A percentile compares a stretch with the other conserved stretches of the same genome.
phyloP scores from a whole-genome alignment of 1,140 invertebrate species.

The Zaprionus davidi region DNA sequence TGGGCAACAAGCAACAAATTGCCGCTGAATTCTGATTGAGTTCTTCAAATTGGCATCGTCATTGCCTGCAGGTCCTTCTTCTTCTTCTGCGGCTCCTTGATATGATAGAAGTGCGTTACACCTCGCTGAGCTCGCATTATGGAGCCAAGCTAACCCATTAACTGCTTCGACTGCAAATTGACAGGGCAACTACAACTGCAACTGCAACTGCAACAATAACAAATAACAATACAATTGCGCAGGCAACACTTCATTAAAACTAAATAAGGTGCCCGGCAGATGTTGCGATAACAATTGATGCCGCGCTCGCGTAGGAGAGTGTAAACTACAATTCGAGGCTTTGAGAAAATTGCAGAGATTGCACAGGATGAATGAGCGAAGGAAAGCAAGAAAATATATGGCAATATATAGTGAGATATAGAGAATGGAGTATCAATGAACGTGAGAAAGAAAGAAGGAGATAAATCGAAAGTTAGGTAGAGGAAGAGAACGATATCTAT shows the following conservation, averaged over 20 bases:
- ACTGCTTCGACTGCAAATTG: constrained; percentile 59
- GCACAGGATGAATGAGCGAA: not conserved
- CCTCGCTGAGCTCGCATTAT: constrained; percentile 49
- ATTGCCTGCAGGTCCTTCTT: constrained; percentile 42
- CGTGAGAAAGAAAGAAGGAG: no score
- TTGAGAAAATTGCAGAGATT: constrained; percentile 13
- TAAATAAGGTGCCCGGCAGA: constrained; percentile 69
- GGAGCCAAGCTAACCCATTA: constrained; percentile 52
- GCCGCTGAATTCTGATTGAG: constrained; percentile 64
- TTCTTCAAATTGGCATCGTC: constrained; percentile 61
- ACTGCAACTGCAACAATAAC: constrained; percentile 32
- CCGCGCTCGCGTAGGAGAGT: constrained; percentile 17
- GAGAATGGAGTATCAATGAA: no score
- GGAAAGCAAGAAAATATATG: not conserved
- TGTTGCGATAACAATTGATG: constrained; percentile 33
- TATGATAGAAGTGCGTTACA: constrained; percentile 66
- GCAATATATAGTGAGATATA: no score
- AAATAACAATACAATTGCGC: constrained; percentile 52
- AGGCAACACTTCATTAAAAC: constrained; percentile 71
- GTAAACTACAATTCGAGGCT: constrained; percentile 1
- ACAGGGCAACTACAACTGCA: constrained; percentile 49
- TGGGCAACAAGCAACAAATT: constrained; percentile 65
- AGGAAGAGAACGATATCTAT: no score
- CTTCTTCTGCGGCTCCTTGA: constrained; percentile 18
- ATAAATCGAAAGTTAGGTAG: no score